phyloP scores from a whole-genome alignment of 2,888 invertebrate genomes.

The Apoderus coryli region DNA sequence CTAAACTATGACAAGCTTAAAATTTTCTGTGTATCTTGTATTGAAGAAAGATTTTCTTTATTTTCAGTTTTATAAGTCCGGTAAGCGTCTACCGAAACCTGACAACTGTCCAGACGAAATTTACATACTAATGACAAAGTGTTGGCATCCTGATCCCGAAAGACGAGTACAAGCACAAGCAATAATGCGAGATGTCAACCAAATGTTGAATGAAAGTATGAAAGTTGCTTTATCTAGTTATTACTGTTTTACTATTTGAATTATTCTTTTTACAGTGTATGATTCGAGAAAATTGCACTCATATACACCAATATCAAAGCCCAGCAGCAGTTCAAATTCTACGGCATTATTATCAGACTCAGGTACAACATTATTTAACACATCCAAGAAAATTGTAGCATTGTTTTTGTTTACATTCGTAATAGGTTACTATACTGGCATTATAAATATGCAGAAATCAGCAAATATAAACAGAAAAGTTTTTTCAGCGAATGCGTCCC shows the following conservation, averaged over 20 bases:
- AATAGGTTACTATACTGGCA: too few species aligned
- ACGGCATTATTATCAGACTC: too few species aligned
- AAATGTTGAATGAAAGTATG: conserved; percentile 56
- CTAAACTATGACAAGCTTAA: too few species aligned
- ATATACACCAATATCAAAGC: conserved; percentile 36
- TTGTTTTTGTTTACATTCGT: too few species aligned
- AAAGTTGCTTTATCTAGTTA: neutral
- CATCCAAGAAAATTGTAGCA: too few species aligned
- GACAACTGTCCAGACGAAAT: conserved; percentile 58
- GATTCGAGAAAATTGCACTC: conserved; percentile 45
- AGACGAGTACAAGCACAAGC: conserved; percentile 65
- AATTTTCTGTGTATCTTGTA: too few species aligned
- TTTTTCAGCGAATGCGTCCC: too few species aligned
- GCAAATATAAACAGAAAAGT: too few species aligned
- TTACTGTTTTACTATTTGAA: conserved; percentile 5
- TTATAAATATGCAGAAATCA: too few species aligned
- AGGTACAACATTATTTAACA: too few species aligned
- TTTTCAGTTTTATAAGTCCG: conserved; percentile 48
- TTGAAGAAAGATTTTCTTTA: conserved; percentile 8
- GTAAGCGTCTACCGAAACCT: conserved; percentile 53
- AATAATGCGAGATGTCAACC: conserved; percentile 73
- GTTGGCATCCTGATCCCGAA: conserved; percentile 64
- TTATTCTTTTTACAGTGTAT: conserved; percentile 33
- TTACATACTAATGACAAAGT: conserved; percentile 61
- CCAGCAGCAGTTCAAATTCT: too few species aligned